phyloP scores from a whole-genome alignment of 2,888 invertebrate genomes.

The Iselma pallidipennis region DNA sequence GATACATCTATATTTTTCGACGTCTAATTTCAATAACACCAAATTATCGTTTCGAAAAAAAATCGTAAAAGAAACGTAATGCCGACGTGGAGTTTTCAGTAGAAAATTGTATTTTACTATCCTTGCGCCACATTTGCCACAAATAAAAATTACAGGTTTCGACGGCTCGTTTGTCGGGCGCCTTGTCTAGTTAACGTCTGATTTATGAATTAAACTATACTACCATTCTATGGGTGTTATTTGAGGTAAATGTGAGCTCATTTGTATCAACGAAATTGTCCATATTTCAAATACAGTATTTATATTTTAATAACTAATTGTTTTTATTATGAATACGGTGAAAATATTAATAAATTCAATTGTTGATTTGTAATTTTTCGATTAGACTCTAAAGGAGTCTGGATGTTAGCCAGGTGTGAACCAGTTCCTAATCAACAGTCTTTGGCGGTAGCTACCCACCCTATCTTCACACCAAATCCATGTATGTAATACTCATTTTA shows the following conservation, averaged over 20 bases:
- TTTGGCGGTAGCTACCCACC: constrained; percentile 34
- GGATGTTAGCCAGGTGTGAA: constrained; percentile 38
- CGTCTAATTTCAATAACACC: background rate
- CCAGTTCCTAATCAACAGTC: constrained; percentile 35
- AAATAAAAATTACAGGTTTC: constrained; percentile 51
- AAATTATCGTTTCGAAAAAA: background rate
- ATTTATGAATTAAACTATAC: constrained; percentile 41
- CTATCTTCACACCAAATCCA: constrained; percentile 29
- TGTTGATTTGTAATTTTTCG: background rate
- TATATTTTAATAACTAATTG: constrained; percentile 6
- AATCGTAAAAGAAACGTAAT: background rate
- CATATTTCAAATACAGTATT: constrained; percentile 7
- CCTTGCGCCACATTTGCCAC: constrained; percentile 16
- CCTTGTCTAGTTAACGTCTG: constrained; percentile 54
- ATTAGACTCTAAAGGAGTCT: background rate
- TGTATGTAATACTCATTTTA: too few relatives aligned
- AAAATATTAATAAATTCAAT: background rate
- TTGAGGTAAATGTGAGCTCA: constrained; percentile 10
- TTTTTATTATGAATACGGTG: background rate
- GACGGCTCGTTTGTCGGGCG: constrained; percentile 54
- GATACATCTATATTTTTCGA: background rate
- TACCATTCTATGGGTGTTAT: background rate
- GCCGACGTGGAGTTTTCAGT: background rate
- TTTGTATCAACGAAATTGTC: constrained; percentile 6
- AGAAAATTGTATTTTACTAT: background rate